Base-by-base conservation (phyloP, 2,888 invertebrate genomes). In the Troilus luridus region DNA sequence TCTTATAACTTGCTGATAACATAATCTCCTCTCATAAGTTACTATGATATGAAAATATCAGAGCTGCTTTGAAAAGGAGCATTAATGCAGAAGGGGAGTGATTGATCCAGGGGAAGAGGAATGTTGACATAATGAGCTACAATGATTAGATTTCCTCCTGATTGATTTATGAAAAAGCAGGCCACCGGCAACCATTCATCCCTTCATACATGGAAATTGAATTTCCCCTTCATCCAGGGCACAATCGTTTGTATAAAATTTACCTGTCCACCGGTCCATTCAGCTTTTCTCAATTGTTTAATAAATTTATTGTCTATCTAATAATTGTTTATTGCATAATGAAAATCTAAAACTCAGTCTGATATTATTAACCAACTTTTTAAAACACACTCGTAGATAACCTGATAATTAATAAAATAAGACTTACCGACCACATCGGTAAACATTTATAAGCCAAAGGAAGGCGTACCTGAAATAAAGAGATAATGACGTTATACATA, bases 101-200 rank as follows among this genome's bases (percentile, higher is more conserved):
- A 85, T 54, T 85, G 85, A 85, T 85, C 85, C 85, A 21, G 85
- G 5, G 10, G 6, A 12, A 56, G 56, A 85, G 85, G 56, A 85
- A 85, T 85, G 56, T 85, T 85, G 85, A 85, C 56, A 85, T 85
- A 85, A 85, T 85, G 10, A 85, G 54, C 41, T 58, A 56, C 54
- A 56, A 85, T 85, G 85, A 85, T 85, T 54, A 56, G 85, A 85
- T 85, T 58, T 56, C 85, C 72, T 54, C 17, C 21, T 85, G 56
- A 85, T 85, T 85, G 85, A 85, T 85, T 85, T 85, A 56, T 58
- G 85, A 85, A 85, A 85, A 85, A 85, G 8, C 85, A 54, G 56
- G 21, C 85, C 54, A 85, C 56, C 56, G 56, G 5, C 56, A 85
- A 56, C 21, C 56, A 54, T 58, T 58, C 56, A n/a, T 12, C 56